Conservation (phyloP, 1,140 invertebrate genomes). For the Neodiprion lecontei region DNA sequence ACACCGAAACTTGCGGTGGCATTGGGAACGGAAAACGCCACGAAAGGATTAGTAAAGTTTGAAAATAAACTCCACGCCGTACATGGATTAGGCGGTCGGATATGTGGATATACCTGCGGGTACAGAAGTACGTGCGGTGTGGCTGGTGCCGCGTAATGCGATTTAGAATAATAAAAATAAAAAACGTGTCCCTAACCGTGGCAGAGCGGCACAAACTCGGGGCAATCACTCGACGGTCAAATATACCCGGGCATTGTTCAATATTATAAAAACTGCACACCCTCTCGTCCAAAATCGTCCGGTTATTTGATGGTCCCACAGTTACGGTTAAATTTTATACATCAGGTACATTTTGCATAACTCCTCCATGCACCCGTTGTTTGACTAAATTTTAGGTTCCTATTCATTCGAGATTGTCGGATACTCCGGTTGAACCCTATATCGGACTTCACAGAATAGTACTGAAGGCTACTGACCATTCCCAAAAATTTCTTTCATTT, state of each 20-base stretch:
- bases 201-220: neutral
- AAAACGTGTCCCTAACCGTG: neutral
- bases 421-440: too few relatives aligned
- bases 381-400: too few relatives aligned
- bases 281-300: neutral
- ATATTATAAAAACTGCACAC: neutral
- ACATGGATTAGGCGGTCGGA: too few relatives aligned
- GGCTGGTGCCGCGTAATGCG: neutral
- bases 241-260: neutral
- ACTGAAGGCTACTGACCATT: too few relatives aligned
- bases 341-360: neutral
- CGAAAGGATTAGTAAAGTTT: neutral
- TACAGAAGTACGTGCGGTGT: neutral
- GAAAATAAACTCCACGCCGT: neutral
- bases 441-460: too few relatives aligned
- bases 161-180: constrained; percentile 3
- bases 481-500: too few relatives aligned
- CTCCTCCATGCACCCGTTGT: too few relatives aligned
- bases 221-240: neutral
- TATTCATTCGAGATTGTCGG: too few relatives aligned
- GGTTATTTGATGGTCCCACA: neutral
- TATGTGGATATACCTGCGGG: neutral
- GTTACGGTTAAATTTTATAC: neutral
- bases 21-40: too few relatives aligned
- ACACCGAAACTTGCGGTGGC: too few relatives aligned